phyloP scores from a whole-genome alignment of 2,888 invertebrate species.

The Eueremaeus valkanovi region DNA sequence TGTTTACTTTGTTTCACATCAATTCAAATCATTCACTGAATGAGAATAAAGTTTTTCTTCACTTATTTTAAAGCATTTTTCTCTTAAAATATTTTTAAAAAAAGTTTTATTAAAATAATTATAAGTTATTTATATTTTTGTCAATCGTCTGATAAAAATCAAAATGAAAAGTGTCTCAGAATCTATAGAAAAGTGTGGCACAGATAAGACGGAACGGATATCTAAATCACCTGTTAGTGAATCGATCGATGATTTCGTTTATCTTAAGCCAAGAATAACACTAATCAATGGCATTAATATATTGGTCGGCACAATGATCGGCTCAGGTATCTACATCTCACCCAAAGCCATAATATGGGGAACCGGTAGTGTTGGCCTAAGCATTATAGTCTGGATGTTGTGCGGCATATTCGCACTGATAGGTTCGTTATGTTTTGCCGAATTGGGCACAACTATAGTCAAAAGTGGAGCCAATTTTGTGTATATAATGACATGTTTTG shows the following conservation, averaged over 20 bases:
- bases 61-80: too few species aligned
- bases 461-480: conserved; percentile 96
- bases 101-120: too few species aligned
- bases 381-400: conserved; percentile 84
- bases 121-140: too few species aligned
- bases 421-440: conserved; percentile 96
- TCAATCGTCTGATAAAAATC: too few species aligned
- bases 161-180: too few species aligned
- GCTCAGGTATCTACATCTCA: conserved; percentile 93
- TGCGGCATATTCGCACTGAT: conserved; percentile 96
- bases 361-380: conserved; percentile 88
- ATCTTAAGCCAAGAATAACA: conserved; percentile 88
- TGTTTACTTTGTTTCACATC: too few species aligned
- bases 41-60: too few species aligned
- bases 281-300: conserved; percentile 89
- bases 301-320: conserved; percentile 94
- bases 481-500: conserved; percentile 98
- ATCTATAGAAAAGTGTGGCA: too few species aligned
- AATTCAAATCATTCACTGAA: too few species aligned
- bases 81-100: too few species aligned
- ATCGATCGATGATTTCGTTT: conserved; percentile 71
- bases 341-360: conserved; percentile 84
- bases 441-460: conserved; percentile 90
- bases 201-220: too few species aligned
- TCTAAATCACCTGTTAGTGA: too few species aligned